Percentiles rank a stretch among this genome's conserved stretches.
Conservation (phyloP, 2,113 vertebrate genomes). For the Macquaria ambigua region DNA sequence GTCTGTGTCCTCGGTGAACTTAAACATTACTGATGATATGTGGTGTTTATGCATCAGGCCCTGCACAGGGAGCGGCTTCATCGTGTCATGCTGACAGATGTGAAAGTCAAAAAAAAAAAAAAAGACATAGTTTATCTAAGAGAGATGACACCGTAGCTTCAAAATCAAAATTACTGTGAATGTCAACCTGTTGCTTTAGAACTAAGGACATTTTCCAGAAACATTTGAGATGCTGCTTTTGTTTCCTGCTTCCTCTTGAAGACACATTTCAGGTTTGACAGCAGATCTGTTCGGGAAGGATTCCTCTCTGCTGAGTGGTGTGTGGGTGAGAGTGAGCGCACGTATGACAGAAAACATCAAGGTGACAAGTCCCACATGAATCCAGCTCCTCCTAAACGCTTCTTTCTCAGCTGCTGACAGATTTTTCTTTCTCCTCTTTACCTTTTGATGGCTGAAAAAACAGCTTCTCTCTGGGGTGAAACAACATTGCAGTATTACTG, state of each 20-base stretch:
- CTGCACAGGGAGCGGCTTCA: not conserved
- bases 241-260: slow-evolving; percentile 62
- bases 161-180: not conserved
- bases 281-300: slow-evolving; percentile 40
- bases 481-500: not conserved
- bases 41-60: not conserved
- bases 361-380: not conserved
- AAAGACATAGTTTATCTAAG: not conserved
- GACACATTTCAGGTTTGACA: slow-evolving; percentile 70
- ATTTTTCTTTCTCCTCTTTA: not conserved
- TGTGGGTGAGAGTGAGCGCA: not conserved
- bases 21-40: not conserved
- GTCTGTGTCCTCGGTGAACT: not conserved
- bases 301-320: slow-evolving; percentile 32
- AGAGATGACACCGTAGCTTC: not conserved
- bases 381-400: not conserved
- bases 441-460: not conserved
- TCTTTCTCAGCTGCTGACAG: not conserved
- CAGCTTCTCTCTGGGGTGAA: not conserved
- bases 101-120: not conserved
- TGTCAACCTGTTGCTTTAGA: not conserved
- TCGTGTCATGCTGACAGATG: not conserved
- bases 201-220: slow-evolving; percentile 17
- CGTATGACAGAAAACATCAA: not conserved
- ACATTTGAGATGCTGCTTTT: not conserved